Evolutionary conservation across 2,113 vertebrate species (phyloP).

Genomic region (Forbesichthys agassizii): DNA sequence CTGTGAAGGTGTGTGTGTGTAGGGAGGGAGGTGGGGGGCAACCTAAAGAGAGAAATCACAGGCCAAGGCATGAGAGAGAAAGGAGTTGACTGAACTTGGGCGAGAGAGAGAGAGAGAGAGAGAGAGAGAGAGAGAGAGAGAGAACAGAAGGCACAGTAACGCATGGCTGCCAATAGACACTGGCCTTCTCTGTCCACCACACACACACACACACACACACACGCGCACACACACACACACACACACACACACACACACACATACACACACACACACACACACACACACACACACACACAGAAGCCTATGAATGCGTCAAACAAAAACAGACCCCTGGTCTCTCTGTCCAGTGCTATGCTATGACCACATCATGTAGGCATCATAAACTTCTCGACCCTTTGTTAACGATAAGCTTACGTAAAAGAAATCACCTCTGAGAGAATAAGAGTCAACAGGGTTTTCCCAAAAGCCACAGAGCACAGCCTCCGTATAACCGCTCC

Average conservation of each 20-base stretch:
- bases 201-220: not conserved
- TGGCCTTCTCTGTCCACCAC: conserved; percentile 27
- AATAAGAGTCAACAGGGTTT: conserved; percentile 19
- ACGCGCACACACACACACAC: not conserved
- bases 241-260: not conserved
- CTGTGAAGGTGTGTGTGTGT: not conserved
- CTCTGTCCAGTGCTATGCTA: conserved; percentile 22
- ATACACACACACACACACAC: not conserved
- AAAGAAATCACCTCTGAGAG: conserved; percentile 49
- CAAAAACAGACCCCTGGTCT: no score
- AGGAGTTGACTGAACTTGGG: not conserved
- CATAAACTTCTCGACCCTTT: conserved; percentile 49
- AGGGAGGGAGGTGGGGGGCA: not conserved
- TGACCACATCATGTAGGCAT: conserved; percentile 25
- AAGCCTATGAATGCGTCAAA: conserved; percentile 7
- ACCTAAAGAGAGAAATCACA: no score
- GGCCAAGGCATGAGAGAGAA: not conserved
- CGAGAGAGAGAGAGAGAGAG: not conserved
- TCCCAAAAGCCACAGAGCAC: conserved; percentile 9
- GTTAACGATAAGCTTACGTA: conserved; percentile 32
- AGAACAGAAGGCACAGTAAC: conserved; percentile 3
- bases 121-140: not conserved
- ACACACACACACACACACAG: conserved; percentile 26
- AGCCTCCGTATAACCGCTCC: conserved; percentile 32
- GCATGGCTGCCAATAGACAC: conserved; percentile 41